Evolutionary conservation across 2,888 invertebrate genomes (phyloP).

Genomic region (Pandemis cinnamomeana): DNA sequence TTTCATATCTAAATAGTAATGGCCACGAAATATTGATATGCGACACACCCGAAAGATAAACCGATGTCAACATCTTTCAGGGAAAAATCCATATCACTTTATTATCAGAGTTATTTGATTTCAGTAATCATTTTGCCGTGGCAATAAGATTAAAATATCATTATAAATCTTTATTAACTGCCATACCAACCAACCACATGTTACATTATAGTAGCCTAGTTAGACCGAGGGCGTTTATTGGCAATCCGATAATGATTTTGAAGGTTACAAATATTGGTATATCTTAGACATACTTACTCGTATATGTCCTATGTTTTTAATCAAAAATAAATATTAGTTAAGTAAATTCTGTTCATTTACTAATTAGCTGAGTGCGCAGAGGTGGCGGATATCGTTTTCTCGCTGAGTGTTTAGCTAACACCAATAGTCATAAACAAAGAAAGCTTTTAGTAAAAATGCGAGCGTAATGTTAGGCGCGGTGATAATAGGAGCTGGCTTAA

Average conservation of each 20-base stretch:
- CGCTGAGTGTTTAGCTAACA: no score
- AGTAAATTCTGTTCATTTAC: no score
- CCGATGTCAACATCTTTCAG: constrained; percentile 55
- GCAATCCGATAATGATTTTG: neutral
- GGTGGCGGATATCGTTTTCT: no score
- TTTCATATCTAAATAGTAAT: neutral
- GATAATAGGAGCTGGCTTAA: no score
- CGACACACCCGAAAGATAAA: constrained; percentile 53
- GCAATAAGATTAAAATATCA: constrained; percentile 38
- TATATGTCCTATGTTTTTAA: neutral
- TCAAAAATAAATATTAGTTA: neutral
- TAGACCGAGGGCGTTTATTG: no score
- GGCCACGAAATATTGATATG: constrained; percentile 1
- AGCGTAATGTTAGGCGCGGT: no score
- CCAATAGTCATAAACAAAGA: no score
- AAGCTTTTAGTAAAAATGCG: no score
- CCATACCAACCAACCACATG: neutral
- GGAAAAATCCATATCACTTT: constrained; percentile 49
- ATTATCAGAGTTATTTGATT: constrained; percentile 44
- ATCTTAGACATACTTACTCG: no score
- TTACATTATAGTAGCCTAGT: neutral
- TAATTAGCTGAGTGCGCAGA: no score
- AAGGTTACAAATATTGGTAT: neutral
- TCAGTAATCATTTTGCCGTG: constrained; percentile 49
- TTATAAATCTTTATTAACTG: neutral